Evolutionary conservation across 2,888 invertebrate genomes (phyloP), one percentile per base, ranked within the genome.

Genomic region (Pherbina coryleti): DNA sequence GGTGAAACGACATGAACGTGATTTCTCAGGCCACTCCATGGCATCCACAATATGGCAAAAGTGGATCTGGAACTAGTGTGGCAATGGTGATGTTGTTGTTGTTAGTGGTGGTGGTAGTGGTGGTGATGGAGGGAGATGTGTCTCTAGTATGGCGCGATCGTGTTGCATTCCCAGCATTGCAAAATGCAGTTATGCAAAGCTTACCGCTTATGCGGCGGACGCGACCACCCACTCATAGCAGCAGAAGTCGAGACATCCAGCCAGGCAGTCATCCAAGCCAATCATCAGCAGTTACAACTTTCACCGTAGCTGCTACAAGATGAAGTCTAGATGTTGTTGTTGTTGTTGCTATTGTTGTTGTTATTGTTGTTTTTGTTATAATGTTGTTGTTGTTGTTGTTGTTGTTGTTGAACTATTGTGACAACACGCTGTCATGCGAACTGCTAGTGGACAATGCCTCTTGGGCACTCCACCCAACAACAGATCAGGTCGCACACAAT

Each of bases 361-460:
- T n/a, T 34, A 11, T 17, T 9, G 64, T n/a, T 34, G 66, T 55
- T 55, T 3, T 37, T 37, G 8, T 37, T 37, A 8, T n/a, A n/a
- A n/a, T n/a, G 4, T 37, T 31, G 31, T 31, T 31, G 31, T 31
- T 31, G 31, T 31, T 22, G 60, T 22, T 11, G 22, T 25, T n/a
- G 5, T 51, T 51, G 31, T 25, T n/a, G n/a, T 55, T 22, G 71
- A 31, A 19, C n/a, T 71, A n/a, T 75, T 75, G 66, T 75, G 75
- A 75, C 75, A 75, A 67, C 55, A 55, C 53, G 25, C 75, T 75
- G 75, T 75, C 75, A 75, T 75, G 75, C 37, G 75, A 66, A 66
- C 19, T 19, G 55, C 66, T 31, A 60, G 60, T 60, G 62, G 73
- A 60, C 49, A 37, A 5, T 17, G 49, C 69, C n/a, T 60, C 31